Evolutionary conservation across 2,797 vertebrate species (phyloP), one percentile per base, ranked within the genome.

Genomic region (Cercopithecus mitis): DNA sequence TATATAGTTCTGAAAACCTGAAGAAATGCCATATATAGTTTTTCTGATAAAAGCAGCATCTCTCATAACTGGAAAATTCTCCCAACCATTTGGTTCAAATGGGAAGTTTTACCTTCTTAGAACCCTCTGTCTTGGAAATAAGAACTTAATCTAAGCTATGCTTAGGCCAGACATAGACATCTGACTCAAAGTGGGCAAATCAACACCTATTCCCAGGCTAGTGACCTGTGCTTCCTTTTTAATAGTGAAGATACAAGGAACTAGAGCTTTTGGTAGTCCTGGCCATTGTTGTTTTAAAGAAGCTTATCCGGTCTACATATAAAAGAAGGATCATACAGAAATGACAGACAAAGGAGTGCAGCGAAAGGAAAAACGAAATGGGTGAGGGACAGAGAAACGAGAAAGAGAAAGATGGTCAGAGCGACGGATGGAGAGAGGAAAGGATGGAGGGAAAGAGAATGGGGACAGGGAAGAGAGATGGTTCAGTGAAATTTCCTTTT

Each of bases 401-500:
- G 19, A 27, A 17, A 45, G 13, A 19, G 45, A 47, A 75, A 80
- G 19, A 12, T 24, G 27, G 5, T n/a, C 14, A 52, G 20, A 36
- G 1, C 1, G 36, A 47, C 15, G 9, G 7, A 47, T 3, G 19
- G 10, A 55, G 10, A 9, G 22, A 64, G 25, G 4, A 39, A 72
- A 64, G 0, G 17, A 20, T 55, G 33, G 8, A 43, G 7, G 10
- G 12, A 50, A 43, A 43, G 47, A 50, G n/a, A 36, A 41, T 27
- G 30, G 3, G 27, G 22, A 5, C 12, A 24, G 8, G 4, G 11
- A 41, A n/a, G 30, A 61, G 20, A 45, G 4, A 58, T 0, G 5
- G 12, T 36, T 75, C 57, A 64, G 19, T 22, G 10, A 81, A 90
- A 75, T 83, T 47, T 72, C 5, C 13, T 8, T 22, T 79, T 81